A percentile compares a stretch with the other conserved stretches of the same genome.
Evolutionary conservation across 1,140 invertebrate species (phyloP).

Genomic region (Ceratina australensis): DNA sequence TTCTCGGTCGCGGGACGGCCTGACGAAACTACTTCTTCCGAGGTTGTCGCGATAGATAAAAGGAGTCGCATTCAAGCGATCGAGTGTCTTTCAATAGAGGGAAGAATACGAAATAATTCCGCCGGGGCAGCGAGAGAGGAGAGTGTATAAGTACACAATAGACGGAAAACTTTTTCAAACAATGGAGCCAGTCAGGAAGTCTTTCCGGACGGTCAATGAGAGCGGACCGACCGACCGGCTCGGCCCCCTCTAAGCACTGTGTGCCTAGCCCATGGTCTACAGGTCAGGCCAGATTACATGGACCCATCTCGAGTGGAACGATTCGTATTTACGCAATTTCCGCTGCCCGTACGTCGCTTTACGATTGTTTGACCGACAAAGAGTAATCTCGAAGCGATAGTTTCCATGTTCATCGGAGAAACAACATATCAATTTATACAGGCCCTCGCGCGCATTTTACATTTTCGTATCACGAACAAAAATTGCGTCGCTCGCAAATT

Average conservation of each 20-base stretch:
- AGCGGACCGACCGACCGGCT: neutral
- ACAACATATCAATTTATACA: too few species aligned
- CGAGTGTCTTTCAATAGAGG: conserved; percentile 21
- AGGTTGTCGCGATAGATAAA: conserved; percentile 23
- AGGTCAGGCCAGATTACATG: conserved; percentile 35
- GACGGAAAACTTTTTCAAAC: conserved; percentile 51
- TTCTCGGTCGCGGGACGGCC: too few species aligned
- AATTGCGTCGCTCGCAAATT: too few species aligned
- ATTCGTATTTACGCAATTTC: conserved; percentile 21
- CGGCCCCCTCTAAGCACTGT: conserved; percentile 34
- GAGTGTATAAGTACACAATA: conserved; percentile 37
- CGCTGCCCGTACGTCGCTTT: neutral
- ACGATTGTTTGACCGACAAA: conserved; percentile 10
- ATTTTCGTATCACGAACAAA: too few species aligned
- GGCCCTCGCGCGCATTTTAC: too few species aligned
- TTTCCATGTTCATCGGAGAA: neutral
- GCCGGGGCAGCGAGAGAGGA: neutral
- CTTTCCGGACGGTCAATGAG: conserved; percentile 51
- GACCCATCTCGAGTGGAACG: neutral
- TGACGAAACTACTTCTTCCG: conserved; percentile 38
- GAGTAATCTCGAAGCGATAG: neutral
- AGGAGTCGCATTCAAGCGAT: conserved; percentile 15
- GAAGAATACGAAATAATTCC: conserved; percentile 42
- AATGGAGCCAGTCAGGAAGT: conserved; percentile 43
- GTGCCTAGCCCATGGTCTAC: conserved; percentile 24